Percentiles rank a stretch among this genome's conserved stretches.
These are phyloP conservation scores for Heteromyza rotundicornis DNA, from an alignment of 2,888 invertebrate species.

Conservation along the genomic window DNA sequence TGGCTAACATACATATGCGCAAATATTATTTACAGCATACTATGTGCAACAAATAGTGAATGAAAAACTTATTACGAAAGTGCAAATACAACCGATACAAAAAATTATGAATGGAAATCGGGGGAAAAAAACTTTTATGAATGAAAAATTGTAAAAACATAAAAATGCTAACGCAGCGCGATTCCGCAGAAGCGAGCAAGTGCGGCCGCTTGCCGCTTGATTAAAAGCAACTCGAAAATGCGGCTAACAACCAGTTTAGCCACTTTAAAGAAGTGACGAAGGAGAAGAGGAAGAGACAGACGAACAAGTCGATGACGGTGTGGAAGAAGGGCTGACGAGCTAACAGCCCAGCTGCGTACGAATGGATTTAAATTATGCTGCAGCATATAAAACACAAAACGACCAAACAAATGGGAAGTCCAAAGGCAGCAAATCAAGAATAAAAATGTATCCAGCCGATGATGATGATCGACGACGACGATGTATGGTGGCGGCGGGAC, in stretches of 20 bases:
- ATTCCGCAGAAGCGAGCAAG: conserved; percentile 40
- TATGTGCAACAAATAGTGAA: neutral
- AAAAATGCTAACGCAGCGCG: conserved; percentile 53
- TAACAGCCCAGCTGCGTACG: neutral
- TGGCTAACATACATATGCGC: no score
- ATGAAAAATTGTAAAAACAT: conserved; percentile 49
- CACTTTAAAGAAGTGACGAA: no score
- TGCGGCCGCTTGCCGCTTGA: neutral
- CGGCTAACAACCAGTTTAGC: conserved; percentile 26
- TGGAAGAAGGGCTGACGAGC: neutral
- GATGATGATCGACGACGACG: no score
- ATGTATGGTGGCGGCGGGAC: no score
- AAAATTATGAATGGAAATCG: neutral
- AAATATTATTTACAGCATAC: no score
- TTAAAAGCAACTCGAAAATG: neutral
- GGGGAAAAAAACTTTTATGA: conserved; percentile 36
- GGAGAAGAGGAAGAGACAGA: no score
- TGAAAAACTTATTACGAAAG: neutral
- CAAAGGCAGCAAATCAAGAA: neutral
- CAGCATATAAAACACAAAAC: neutral
- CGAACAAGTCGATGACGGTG: no score
- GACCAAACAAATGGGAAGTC: no score
- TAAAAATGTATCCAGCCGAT: neutral
- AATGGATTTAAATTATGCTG: neutral
- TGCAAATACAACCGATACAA: neutral